phyloP scores from a whole-genome alignment of 2,113 vertebrate genomes.

The Aegotheles bennettii region DNA sequence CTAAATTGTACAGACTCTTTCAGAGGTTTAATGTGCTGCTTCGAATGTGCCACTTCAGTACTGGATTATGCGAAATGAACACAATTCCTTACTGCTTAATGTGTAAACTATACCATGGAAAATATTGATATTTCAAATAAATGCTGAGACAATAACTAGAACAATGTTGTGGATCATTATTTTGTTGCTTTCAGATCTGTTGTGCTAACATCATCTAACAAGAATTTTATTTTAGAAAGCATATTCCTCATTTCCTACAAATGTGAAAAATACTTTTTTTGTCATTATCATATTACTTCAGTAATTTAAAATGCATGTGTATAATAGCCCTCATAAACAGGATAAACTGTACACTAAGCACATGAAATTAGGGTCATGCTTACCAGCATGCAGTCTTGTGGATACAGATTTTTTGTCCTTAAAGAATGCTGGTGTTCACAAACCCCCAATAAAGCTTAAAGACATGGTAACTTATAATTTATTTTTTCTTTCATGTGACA shows the following conservation, averaged over 20 bases:
- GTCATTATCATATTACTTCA: neutral
- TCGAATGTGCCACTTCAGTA: conserved; percentile 77
- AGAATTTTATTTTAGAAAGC: neutral
- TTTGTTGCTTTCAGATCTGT: neutral
- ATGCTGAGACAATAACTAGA: conserved; percentile 68
- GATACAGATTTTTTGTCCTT: neutral
- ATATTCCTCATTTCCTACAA: neutral
- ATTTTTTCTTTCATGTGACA: neutral
- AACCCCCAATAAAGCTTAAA: neutral
- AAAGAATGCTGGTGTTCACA: neutral
- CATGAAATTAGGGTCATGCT: neutral
- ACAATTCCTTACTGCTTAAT: conserved; percentile 75
- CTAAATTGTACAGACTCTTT: conserved; percentile 80
- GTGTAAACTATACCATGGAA: conserved; percentile 72
- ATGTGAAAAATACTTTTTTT: neutral
- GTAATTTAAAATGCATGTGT: neutral
- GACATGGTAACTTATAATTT: neutral
- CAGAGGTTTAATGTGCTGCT: conserved; percentile 73
- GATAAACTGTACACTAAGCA: neutral
- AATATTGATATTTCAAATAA: conserved; percentile 80
- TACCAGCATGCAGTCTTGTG: neutral
- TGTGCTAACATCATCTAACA: neutral
- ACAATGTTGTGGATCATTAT: neutral
- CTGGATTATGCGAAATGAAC: conserved; percentile 75
- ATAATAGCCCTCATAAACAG: neutral